Conservation (phyloP, 2,797 vertebrate species). For the Labeo calbasu region DNA sequence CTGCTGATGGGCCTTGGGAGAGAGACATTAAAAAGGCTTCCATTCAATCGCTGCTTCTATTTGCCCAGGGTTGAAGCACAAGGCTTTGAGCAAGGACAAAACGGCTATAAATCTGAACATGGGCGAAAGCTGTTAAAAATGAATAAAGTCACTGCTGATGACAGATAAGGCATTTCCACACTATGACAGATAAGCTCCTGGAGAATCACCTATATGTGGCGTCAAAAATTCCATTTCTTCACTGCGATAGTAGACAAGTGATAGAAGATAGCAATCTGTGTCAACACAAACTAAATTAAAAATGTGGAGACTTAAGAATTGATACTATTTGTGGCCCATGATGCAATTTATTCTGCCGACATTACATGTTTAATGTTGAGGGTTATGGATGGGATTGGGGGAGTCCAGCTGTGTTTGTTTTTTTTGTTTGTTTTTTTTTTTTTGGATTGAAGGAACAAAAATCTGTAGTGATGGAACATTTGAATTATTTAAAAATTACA, state of each 20-base stretch:
- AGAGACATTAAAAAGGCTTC: slow-evolving; percentile 49
- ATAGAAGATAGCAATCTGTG: slow-evolving; percentile 84
- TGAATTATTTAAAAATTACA: neutral
- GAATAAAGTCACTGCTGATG: slow-evolving; percentile 83
- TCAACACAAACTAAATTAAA: slow-evolving; percentile 89
- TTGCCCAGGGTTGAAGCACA: slow-evolving; percentile 54
- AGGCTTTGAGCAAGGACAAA: slow-evolving; percentile 71
- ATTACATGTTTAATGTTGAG: slow-evolving; percentile 77
- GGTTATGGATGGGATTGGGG: slow-evolving; percentile 64
- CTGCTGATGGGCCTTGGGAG: slow-evolving; percentile 51
- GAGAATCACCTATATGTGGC: slow-evolving; percentile 74
- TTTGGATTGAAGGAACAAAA: slow-evolving; percentile 15
- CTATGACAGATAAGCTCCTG: slow-evolving; percentile 80
- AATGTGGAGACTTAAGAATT: slow-evolving; percentile 73
- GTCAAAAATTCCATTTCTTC: slow-evolving; percentile 80
- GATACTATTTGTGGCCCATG: slow-evolving; percentile 80
- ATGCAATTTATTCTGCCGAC: slow-evolving; percentile 82
- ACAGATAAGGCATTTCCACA: slow-evolving; percentile 81
- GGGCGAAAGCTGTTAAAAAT: slow-evolving; percentile 75
- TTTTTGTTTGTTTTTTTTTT: slow-evolving; percentile 66
- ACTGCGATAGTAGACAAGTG: slow-evolving; percentile 78
- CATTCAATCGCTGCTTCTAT: slow-evolving; percentile 49
- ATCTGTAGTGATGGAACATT: neutral
- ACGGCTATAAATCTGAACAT: slow-evolving; percentile 67
- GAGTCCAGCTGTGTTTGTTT: slow-evolving; percentile 63